Base-by-base conservation (phyloP, 2,888 invertebrate genomes). In the Dryomyza anilis region DNA sequence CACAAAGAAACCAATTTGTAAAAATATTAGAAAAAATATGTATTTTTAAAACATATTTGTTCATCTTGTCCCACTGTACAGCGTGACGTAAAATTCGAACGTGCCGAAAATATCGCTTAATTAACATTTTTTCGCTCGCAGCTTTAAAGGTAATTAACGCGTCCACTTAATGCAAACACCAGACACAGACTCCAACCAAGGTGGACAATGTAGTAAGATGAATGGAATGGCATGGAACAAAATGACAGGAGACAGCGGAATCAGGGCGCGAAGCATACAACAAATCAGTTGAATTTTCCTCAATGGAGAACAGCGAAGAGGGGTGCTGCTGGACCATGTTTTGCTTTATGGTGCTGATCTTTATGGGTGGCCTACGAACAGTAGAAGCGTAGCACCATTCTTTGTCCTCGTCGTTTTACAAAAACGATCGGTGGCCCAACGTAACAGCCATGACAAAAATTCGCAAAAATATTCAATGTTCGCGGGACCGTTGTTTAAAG, bases 81-180 rank as follows among this genome's bases (percentile, higher is more conserved):
- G n/a, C n/a, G n/a, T n/a, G n/a, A n/a, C n/a, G n/a, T n/a, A n/a
- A n/a, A n/a, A n/a, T 69, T 69, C 67, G 70, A 70, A 72, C 73
- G 71, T 76, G 78, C 79, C 78, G 77, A 79, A 79, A 79, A 79
- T 79, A 79, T 78, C 78, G 78, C 79, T 79, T 79, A 79, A 79
- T 79, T 79, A 79, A 79, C 79, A 79, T 79, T 79, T 77, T 79
- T 76, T 69, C 72, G 72, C 73, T 72, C 67, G 70, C 69, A 75
- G 74, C 75, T 71, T 75, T 71, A 73, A 72, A 72, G 73, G 79
- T 79, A 79, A 79, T 79, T 79, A 79, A 79, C 79, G 79, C 79
- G 78, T 79, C 77, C 79, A 79, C 79, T 79, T 79, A 79, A 79
- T 78, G 79, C 79, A 79, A 79, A 79, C 79, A 79, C 79, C 78